These are phyloP conservation scores for Lanistes nyassanus DNA, from an alignment of 1,140 invertebrate species.

Conservation along the genomic window DNA sequence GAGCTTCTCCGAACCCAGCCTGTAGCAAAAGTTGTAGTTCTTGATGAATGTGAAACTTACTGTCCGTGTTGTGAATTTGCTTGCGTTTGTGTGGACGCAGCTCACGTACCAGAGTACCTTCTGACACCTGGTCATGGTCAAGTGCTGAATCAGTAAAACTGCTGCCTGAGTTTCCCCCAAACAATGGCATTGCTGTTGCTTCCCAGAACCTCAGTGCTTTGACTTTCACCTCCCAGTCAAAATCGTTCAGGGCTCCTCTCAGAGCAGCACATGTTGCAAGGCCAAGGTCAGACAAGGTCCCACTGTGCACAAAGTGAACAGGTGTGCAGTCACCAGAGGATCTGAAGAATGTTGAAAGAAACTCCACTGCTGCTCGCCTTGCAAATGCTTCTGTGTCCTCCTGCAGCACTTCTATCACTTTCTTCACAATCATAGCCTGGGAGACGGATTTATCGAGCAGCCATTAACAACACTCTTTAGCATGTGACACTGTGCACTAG, in stretches of 20 bases:
- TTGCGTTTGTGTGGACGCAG: background rate
- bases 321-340: background rate
- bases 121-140: background rate
- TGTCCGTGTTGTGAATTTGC: conserved; percentile 4
- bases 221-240: conserved; percentile 43
- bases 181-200: background rate
- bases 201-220: conserved; percentile 30
- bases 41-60: background rate
- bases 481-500: too few species aligned
- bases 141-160: background rate
- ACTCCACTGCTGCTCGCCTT: conserved; percentile 24
- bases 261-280: conserved; percentile 8
- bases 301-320: background rate
- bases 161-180: background rate
- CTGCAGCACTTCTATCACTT: conserved; percentile 11
- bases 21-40: conserved; percentile 1
- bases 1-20: conserved; percentile 14
- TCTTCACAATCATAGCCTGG: conserved; percentile 1
- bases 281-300: background rate
- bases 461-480: too few species aligned
- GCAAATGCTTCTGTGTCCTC: conserved; percentile 27
- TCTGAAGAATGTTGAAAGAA: conserved; percentile 4
- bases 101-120: background rate
- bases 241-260: conserved; percentile 20
- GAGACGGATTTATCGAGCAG: background rate